Percentiles rank a stretch among this genome's conserved stretches.
Conservation (phyloP, 2,888 invertebrate genomes). For the Scelioninae gen. 2 region DNA sequence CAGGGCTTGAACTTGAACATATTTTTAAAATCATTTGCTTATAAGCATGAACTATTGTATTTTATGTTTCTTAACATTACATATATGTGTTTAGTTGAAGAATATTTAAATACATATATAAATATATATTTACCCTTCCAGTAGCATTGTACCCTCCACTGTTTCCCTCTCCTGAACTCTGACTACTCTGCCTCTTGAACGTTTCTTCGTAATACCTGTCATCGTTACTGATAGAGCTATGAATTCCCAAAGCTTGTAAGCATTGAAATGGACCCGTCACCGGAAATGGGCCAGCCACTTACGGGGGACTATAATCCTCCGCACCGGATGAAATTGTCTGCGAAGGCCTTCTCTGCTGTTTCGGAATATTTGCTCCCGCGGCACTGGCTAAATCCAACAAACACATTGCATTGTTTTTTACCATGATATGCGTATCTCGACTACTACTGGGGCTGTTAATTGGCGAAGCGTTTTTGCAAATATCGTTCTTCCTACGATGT, state of each 20-base stretch:
- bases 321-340: conserved; percentile 77
- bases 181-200: conserved; percentile 75
- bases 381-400: conserved; percentile 91
- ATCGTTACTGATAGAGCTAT: conserved; percentile 69
- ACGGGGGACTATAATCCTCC: conserved; percentile 78
- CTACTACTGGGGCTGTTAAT: conserved; percentile 72
- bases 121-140: conserved; percentile 71
- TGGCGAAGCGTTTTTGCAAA: conserved; percentile 68
- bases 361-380: conserved; percentile 76
- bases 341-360: conserved; percentile 72
- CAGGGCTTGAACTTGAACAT: too few species aligned
- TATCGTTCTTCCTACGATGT: conserved; percentile 66
- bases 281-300: conserved; percentile 77
- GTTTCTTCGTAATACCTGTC: conserved; percentile 76
- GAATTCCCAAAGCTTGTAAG: conserved; percentile 76
- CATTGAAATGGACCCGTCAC: conserved; percentile 80
- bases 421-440: conserved; percentile 81
- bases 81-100: too few species aligned
- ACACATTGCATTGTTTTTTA: conserved; percentile 96
- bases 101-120: too few species aligned
- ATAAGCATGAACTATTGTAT: too few species aligned
- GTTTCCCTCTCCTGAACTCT: conserved; percentile 68
- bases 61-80: too few species aligned
- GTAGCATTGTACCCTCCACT: conserved; percentile 65
- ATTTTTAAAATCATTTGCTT: too few species aligned